Evolutionary conservation across 2,888 invertebrate species (phyloP).

Genomic region (Synergus laeviventris): DNA sequence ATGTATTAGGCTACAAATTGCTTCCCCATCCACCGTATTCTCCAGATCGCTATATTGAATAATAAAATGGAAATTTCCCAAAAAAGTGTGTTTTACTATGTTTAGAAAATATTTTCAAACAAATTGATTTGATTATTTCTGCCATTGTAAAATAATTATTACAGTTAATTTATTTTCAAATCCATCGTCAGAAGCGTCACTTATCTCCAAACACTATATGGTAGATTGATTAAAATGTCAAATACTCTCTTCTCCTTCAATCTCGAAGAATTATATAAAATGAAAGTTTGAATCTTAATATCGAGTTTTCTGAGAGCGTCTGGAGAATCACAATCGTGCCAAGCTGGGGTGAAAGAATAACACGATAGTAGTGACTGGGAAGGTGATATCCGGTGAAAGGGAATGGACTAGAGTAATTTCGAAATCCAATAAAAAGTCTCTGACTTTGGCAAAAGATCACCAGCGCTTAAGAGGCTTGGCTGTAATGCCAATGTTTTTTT

Average conservation of each 20-base stretch:
- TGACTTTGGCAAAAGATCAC: constrained; percentile 44
- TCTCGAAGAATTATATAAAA: background rate
- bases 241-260: background rate
- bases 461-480: constrained; percentile 56
- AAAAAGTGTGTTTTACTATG: too few relatives aligned
- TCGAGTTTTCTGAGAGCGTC: background rate
- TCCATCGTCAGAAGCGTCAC: background rate
- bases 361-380: constrained; percentile 20
- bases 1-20: too few relatives aligned
- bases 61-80: too few relatives aligned
- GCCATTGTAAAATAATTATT: background rate
- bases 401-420: constrained; percentile 30
- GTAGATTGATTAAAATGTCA: constrained; percentile 19
- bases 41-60: too few relatives aligned
- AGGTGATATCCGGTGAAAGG: constrained; percentile 33
- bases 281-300: constrained; percentile 31
- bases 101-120: too few relatives aligned
- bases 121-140: too few relatives aligned
- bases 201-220: background rate
- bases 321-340: constrained; percentile 24
- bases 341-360: constrained; percentile 24
- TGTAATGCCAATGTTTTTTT: constrained; percentile 60
- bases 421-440: constrained; percentile 24
- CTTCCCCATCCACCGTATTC: too few relatives aligned
- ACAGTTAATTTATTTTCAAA: background rate